A percentile compares a stretch with the other conserved stretches of the same genome.
Conservation (phyloP, 2,888 invertebrate species). For the Apocheima hispidaria region DNA sequence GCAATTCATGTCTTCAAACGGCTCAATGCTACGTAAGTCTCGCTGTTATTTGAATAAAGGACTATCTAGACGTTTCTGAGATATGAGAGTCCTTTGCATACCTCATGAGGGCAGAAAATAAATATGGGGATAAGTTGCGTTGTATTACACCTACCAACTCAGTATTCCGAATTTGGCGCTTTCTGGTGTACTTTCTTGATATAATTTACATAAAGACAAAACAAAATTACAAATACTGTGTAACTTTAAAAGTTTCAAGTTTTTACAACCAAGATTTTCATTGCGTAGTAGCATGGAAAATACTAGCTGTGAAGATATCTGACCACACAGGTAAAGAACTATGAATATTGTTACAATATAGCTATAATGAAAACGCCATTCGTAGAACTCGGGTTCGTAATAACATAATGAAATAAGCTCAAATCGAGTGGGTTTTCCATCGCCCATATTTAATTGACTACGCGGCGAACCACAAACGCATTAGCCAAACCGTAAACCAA, state of each 20-base stretch:
- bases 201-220: background rate
- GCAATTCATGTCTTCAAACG: slow-evolving; percentile 66
- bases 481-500: slow-evolving; percentile 60
- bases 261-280: background rate
- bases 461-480: slow-evolving; percentile 32
- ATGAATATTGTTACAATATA: background rate
- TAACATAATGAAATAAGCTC: slow-evolving; percentile 23
- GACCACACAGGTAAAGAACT: background rate
- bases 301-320: background rate
- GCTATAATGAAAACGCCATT: slow-evolving; percentile 4
- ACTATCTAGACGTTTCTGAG: slow-evolving; percentile 40
- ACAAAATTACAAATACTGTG: background rate
- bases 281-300: background rate
- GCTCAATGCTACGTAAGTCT: slow-evolving; percentile 44
- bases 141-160: slow-evolving; percentile 30
- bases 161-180: slow-evolving; percentile 1
- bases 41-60: slow-evolving; percentile 47
- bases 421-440: slow-evolving; percentile 28
- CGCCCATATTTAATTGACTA: slow-evolving; percentile 52
- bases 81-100: slow-evolving; percentile 43
- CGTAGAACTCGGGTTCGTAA: slow-evolving; percentile 8
- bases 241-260: too few species aligned
- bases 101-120: slow-evolving; percentile 39
- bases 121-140: slow-evolving; percentile 23
- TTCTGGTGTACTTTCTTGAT: background rate